Evolutionary conservation across 1,140 invertebrate genomes (phyloP).

Genomic region (Tetraneura akinire): DNA sequence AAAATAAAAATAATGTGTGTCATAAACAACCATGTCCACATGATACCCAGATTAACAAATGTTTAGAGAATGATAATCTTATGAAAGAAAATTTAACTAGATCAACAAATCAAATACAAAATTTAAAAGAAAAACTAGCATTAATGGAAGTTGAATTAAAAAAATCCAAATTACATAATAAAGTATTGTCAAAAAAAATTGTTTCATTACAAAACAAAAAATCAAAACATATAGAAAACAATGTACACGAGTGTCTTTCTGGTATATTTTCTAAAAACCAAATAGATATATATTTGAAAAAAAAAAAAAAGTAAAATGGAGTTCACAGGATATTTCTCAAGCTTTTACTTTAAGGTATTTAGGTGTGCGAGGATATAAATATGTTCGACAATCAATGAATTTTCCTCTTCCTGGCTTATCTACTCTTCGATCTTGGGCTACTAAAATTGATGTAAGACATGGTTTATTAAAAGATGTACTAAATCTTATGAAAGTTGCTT

Average conservation of each 20-base stretch:
- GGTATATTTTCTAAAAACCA: neutral
- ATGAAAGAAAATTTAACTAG: neutral
- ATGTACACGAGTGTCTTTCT: neutral
- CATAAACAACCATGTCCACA: no score
- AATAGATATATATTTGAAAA: neutral
- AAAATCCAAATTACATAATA: neutral
- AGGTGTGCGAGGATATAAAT: neutral
- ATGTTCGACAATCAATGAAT: slow-evolving; percentile 2
- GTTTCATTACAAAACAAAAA: no score
- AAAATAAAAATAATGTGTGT: no score
- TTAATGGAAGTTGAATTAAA: neutral
- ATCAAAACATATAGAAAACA: neutral
- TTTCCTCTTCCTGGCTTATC: neutral
- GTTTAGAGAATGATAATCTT: no score
- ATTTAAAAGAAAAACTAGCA: neutral
- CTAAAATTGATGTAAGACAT: slow-evolving; percentile 34
- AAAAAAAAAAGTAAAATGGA: neutral
- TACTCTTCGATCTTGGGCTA: slow-evolving; percentile 45
- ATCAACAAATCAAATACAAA: neutral
- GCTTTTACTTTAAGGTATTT: no score
- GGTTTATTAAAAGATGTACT: slow-evolving; percentile 34
- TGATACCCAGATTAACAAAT: no score
- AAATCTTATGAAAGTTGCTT: neutral
- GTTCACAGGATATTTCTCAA: neutral
- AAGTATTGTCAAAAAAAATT: no score